Evolutionary conservation across 53 echinoderm and acorn worm species (phyloP), one percentile per base, ranked within the genome.

Genomic region (Hippasteria phrygiana): DNA sequence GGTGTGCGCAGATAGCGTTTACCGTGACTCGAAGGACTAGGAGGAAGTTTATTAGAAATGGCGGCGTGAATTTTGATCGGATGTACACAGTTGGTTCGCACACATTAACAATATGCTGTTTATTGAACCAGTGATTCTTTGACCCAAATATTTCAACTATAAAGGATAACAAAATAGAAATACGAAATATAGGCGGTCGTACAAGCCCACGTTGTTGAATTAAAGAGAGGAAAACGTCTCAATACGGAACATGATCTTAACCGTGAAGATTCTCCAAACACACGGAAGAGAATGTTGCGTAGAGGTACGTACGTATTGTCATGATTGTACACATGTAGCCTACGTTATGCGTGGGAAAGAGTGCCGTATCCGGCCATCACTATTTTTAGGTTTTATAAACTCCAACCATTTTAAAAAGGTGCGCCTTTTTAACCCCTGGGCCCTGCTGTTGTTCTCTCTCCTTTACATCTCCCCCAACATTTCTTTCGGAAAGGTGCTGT

Each of bases 241-340:
- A 76, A 32, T 45, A 66, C 41, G 64, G 64, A 45, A 88, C 26
- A 93, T 93, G 93, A 75, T 90, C 43, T 33, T 95, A 70, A 95
- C 88, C 22, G 95, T 95, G 71, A 95, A 95, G 83, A 93, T 95
- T 74, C 86, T 95, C 43, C 95, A 93, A 78, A 93, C 93, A 46
- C 93, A 88, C 48, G 91, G 93, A 78, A 93, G 93, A 91, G 95
- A 95, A 93, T 95, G 95, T 64, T 67, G 93, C 31, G 93, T 95
- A 77, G 95, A 95, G 95, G 95, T 95, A 1, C 43, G 26, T 43
- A 47, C 43, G 43, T 0, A 42, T 10, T 6, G 41, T 22, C 14
- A 34, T 73, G 6, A 45, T 7, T 11, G 46, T n/a, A n/a, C n/a
- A n/a, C n/a, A n/a, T n/a, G n/a, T n/a, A n/a, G n/a, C n/a, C n/a